phyloP scores from a whole-genome alignment of 2,113 vertebrate species.

The Larimichthys polyactis region DNA sequence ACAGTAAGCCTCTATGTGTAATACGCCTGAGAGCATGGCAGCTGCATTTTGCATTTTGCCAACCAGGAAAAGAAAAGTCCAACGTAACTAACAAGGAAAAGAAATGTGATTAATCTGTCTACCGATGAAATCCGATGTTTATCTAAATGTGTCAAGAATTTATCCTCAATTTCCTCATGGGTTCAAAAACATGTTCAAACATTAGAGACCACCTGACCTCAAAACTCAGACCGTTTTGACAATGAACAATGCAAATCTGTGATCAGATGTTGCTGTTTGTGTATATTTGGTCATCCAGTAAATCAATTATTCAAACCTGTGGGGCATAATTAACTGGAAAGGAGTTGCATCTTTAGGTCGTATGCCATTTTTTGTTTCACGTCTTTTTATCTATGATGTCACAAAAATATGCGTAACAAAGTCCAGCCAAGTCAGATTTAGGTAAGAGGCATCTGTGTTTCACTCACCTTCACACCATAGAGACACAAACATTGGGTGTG shows the following conservation, averaged over 20 bases:
- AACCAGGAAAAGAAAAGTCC: background rate
- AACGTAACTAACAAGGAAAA: constrained; percentile 1
- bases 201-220: background rate
- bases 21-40: background rate
- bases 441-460: background rate
- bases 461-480: background rate
- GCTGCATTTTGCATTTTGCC: background rate
- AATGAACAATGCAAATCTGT: no score
- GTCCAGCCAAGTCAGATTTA: background rate
- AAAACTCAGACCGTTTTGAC: background rate
- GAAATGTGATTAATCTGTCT: background rate
- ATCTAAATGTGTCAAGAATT: background rate
- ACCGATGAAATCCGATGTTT: no score
- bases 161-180: background rate
- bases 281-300: background rate
- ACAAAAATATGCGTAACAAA: background rate
- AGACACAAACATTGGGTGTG: constrained; percentile 10
- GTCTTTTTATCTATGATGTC: background rate
- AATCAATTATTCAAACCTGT: background rate
- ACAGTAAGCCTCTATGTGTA: no score
- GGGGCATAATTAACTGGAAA: constrained; percentile 4
- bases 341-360: constrained; percentile 4
- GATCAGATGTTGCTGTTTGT: background rate
- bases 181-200: background rate
- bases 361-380: background rate